These are phyloP conservation scores for Oplegnathus fasciatus DNA, from an alignment of 2,113 vertebrate species.

Conservation along the genomic window DNA sequence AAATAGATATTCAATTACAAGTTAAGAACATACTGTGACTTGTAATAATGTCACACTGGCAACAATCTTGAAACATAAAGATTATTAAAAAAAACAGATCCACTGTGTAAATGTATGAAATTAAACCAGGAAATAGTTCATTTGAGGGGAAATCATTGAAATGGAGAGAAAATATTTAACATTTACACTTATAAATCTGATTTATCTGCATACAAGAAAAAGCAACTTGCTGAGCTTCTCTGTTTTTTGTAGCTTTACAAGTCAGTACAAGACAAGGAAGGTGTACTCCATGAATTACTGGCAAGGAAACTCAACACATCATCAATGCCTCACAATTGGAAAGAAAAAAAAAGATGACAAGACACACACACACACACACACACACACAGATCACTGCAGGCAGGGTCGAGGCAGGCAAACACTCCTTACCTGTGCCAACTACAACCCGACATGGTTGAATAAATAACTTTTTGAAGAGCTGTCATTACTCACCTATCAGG, in stretches of 20 bases:
- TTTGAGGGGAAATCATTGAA: not conserved
- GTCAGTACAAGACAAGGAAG: constrained; percentile 62
- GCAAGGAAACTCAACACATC: constrained; percentile 53
- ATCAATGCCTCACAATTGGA: constrained; percentile 23
- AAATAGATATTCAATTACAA: not conserved
- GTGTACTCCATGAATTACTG: constrained; percentile 49
- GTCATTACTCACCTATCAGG: constrained; percentile 83
- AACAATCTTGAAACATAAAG: not conserved
- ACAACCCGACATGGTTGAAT: constrained; percentile 55
- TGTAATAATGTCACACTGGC: not conserved
- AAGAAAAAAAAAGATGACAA: constrained; percentile 22
- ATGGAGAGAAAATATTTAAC: not conserved
- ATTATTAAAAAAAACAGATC: not conserved
- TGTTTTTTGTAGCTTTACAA: constrained; percentile 47
- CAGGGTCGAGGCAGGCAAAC: constrained; percentile 17
- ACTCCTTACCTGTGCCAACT: constrained; percentile 62
- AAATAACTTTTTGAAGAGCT: constrained; percentile 72
- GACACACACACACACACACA: constrained; percentile 25
- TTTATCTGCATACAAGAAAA: constrained; percentile 16
- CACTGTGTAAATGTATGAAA: not conserved
- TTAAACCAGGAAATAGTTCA: not conserved
- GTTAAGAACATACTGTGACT: not conserved
- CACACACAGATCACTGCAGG: constrained; percentile 43
- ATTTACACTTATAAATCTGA: not conserved
- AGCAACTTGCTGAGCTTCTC: constrained; percentile 6